These are phyloP conservation scores for Tricholauxania praeusta DNA, from an alignment of 2,888 invertebrate genomes.

Conservation along the genomic window DNA sequence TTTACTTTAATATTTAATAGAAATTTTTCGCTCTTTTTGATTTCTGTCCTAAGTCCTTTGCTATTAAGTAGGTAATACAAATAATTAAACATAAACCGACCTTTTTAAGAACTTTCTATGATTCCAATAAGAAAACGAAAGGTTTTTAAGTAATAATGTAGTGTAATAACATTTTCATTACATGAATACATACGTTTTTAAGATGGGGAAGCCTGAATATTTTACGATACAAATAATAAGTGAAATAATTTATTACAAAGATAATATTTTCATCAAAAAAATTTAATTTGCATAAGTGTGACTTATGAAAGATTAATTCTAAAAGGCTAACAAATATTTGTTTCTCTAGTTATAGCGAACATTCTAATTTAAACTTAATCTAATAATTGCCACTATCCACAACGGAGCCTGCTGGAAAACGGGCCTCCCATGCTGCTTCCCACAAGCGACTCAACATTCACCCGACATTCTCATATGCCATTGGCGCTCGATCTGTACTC, in stretches of 20 bases:
- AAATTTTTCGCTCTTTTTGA: no score
- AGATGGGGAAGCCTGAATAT: slow-evolving; percentile 19
- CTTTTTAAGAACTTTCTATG: no score
- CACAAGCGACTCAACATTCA: slow-evolving; percentile 65
- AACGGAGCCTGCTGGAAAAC: slow-evolving; percentile 56
- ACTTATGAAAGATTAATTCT: slow-evolving; percentile 25
- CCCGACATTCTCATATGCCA: slow-evolving; percentile 66
- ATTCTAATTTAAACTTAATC: slow-evolving; percentile 18
- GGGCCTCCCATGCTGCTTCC: slow-evolving; percentile 64
- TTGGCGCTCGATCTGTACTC: slow-evolving; percentile 62
- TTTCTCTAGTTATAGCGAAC: neutral
- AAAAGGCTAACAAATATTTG: slow-evolving; percentile 23
- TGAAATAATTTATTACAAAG: no score
- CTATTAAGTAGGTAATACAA: no score
- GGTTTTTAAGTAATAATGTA: no score
- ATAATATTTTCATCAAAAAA: neutral
- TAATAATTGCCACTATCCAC: slow-evolving; percentile 34
- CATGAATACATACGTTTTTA: neutral
- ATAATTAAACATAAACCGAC: no score
- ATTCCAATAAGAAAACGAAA: no score
- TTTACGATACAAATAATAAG: no score
- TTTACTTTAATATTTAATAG: no score
- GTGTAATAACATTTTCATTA: no score
- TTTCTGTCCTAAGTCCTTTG: no score
- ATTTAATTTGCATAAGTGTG: slow-evolving; percentile 1